Conservation (phyloP, 2,113 vertebrate genomes). For the Stigmatopora argus region DNA sequence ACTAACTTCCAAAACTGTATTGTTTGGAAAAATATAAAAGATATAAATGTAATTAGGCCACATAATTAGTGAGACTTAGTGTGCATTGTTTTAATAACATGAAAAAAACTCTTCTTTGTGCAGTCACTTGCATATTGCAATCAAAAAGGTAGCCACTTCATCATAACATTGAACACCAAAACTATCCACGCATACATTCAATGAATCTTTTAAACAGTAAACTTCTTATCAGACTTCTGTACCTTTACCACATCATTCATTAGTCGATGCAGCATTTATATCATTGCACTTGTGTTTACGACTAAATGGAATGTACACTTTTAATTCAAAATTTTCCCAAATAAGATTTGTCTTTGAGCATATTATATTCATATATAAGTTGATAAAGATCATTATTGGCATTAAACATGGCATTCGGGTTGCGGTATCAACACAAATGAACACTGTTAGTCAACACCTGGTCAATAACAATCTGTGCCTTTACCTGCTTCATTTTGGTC, state of each 20-base stretch:
- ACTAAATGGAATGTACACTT: constrained; percentile 20
- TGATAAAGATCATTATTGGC: constrained; percentile 31
- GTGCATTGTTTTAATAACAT: constrained; percentile 27
- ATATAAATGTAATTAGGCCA: constrained; percentile 14
- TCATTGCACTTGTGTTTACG: constrained; percentile 48
- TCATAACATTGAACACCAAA: constrained; percentile 17
- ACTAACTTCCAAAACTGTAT: constrained; percentile 8
- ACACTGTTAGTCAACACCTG: constrained; percentile 52
- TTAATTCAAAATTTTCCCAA: constrained; percentile 18
- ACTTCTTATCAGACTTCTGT: constrained; percentile 22
- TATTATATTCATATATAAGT: constrained; percentile 9
- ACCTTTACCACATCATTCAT: constrained; percentile 21
- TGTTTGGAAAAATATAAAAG: constrained; percentile 2
- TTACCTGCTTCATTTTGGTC: not conserved
- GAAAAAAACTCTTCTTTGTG: constrained; percentile 35
- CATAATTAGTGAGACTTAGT: constrained; percentile 4
- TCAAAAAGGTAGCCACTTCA: constrained; percentile 17
- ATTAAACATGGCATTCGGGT: constrained; percentile 22
- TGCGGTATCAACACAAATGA: constrained; percentile 40
- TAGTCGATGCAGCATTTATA: constrained; percentile 19
- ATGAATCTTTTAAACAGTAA: not conserved
- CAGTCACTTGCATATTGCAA: constrained; percentile 50
- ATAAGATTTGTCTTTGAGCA: constrained; percentile 3
- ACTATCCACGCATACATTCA: constrained; percentile 49
- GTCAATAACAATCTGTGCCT: constrained; percentile 25